Conservation (phyloP, 2,888 invertebrate species). For the Pseudoips prasinana region DNA sequence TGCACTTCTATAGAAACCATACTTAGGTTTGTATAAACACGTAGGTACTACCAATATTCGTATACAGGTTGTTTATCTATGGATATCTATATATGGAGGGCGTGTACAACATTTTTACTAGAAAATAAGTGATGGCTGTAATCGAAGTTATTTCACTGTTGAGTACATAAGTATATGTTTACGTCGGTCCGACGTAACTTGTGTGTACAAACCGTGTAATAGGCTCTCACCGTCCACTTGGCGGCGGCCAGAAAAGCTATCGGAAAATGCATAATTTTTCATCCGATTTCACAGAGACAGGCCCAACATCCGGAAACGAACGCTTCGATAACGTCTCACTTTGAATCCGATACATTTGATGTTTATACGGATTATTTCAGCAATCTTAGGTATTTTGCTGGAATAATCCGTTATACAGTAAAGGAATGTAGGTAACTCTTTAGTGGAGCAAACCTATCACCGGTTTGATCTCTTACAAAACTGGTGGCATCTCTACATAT, state of each 20-base stretch:
- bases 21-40: too few species aligned
- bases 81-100: too few species aligned
- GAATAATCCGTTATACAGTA: background rate
- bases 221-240: slow-evolving; percentile 59
- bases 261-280: slow-evolving; percentile 79
- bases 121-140: too few species aligned
- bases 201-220: slow-evolving; percentile 67
- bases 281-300: slow-evolving; percentile 72
- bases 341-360: slow-evolving; percentile 37
- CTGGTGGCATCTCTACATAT: background rate
- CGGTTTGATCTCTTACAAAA: background rate
- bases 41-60: too few species aligned
- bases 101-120: too few species aligned
- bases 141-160: too few species aligned
- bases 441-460: background rate
- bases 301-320: slow-evolving; percentile 34
- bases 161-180: too few species aligned
- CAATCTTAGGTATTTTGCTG: background rate
- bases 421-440: background rate
- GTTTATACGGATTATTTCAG: slow-evolving; percentile 17
- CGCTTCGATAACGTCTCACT: slow-evolving; percentile 35
- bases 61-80: too few species aligned
- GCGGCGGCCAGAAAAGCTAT: slow-evolving; percentile 57
- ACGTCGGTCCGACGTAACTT: slow-evolving; percentile 19
- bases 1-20: too few species aligned